These are phyloP conservation scores for Podarcis muralis DNA, from an alignment of 2,113 vertebrate genomes.

Conservation along the genomic window DNA sequence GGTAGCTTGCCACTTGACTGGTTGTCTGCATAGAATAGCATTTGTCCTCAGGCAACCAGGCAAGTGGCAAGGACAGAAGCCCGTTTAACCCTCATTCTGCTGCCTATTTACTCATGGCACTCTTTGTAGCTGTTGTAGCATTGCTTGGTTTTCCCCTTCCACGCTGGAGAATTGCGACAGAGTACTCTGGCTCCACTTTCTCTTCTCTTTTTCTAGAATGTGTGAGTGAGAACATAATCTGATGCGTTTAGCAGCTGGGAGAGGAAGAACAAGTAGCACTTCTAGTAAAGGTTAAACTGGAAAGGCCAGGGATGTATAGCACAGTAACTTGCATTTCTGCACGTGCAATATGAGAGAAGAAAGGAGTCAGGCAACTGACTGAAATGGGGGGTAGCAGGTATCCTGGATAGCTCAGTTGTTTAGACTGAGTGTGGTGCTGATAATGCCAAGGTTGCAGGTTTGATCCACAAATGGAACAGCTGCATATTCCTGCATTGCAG, in stretches of 20 bases:
- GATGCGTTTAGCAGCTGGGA: background rate
- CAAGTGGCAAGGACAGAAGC: background rate
- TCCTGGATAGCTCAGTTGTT: too few species aligned
- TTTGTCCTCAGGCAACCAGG: background rate
- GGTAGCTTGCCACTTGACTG: slow-evolving; percentile 1
- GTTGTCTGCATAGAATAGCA: background rate
- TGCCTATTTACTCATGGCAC: background rate
- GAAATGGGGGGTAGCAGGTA: background rate
- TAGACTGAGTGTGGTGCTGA: too few species aligned
- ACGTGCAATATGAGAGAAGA: background rate
- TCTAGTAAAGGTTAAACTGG: background rate
- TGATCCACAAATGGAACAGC: too few species aligned
- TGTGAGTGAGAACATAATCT: background rate
- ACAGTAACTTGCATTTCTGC: background rate
- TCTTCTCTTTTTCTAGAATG: background rate
- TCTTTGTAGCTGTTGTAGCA: background rate
- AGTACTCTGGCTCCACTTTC: background rate
- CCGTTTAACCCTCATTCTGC: background rate
- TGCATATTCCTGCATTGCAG: too few species aligned
- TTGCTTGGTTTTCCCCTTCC: background rate
- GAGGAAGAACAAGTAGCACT: background rate
- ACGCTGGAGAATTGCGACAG: background rate
- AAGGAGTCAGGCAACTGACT: background rate
- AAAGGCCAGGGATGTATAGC: background rate
- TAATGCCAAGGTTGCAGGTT: too few species aligned